Conservation (phyloP, 2,797 vertebrate species). For the Anniella stebbinsi region DNA sequence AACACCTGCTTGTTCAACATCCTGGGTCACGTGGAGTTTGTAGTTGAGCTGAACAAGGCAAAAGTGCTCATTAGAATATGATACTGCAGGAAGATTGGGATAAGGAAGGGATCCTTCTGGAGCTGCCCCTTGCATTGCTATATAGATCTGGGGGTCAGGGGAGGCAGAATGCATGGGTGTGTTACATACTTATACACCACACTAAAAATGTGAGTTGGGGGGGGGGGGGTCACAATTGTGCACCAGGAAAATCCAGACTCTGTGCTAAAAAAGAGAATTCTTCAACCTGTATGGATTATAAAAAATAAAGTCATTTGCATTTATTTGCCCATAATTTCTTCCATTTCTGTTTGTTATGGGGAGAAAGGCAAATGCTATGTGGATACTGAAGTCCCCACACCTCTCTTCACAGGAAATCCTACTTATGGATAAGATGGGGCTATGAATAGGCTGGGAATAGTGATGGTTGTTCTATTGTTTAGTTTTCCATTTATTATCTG, state of each 20-base stretch:
- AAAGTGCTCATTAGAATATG: constrained; percentile 15
- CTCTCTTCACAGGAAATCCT: background rate
- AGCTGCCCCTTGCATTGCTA: background rate
- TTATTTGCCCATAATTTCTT: background rate
- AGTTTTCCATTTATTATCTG: background rate
- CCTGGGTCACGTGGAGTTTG: background rate
- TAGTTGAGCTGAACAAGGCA: background rate
- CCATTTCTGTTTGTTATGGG: background rate
- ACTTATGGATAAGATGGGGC: background rate
- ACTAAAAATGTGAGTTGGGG: background rate
- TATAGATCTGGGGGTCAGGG: background rate
- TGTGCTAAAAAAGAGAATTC: background rate
- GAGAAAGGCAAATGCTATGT: background rate
- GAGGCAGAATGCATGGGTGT: background rate
- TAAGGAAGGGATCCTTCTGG: background rate
- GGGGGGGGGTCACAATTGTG: background rate
- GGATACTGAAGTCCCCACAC: no score
- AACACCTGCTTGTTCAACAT: constrained; percentile 71
- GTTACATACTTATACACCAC: background rate
- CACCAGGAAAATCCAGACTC: background rate
- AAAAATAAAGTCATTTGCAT: background rate
- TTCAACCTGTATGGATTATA: background rate
- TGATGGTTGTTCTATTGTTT: background rate
- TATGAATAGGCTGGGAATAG: no score
- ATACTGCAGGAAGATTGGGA: background rate